These are phyloP conservation scores for Arctia plantaginis DNA, from an alignment of 2,888 invertebrate species.

Conservation along the genomic window DNA sequence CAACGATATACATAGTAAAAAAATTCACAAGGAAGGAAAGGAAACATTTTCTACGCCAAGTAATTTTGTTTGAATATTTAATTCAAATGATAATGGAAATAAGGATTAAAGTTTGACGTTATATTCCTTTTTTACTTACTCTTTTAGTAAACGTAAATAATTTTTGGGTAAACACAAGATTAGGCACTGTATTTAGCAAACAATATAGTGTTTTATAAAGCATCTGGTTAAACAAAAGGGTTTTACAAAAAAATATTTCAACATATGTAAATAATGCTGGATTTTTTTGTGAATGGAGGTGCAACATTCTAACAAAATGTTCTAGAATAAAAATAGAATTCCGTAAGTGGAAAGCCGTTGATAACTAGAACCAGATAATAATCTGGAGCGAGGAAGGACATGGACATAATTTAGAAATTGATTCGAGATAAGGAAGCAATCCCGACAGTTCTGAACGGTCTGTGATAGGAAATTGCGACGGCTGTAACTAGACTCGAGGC, in stretches of 20 bases:
- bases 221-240: not conserved
- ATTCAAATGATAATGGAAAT: constrained; percentile 44
- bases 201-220: not conserved
- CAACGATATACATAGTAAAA: constrained; percentile 56
- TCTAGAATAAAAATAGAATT: constrained; percentile 17
- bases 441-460: constrained; percentile 57
- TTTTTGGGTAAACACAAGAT: not conserved
- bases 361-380: constrained; percentile 31
- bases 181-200: not conserved
- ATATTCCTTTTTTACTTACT: not conserved
- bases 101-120: constrained; percentile 16
- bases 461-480: constrained; percentile 71
- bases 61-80: constrained; percentile 56
- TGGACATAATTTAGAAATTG: constrained; percentile 63
- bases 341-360: constrained; percentile 13
- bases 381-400: constrained; percentile 48
- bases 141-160: not conserved
- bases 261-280: not conserved
- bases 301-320: not conserved
- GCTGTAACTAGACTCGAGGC: constrained; percentile 52
- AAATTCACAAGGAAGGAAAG: constrained; percentile 53
- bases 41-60: constrained; percentile 36
- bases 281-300: not conserved
- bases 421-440: constrained; percentile 75
- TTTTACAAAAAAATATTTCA: not conserved